A percentile compares a stretch with the other conserved stretches of the same genome.
phyloP scores from a whole-genome alignment of 2,797 vertebrate genomes.

The Lepidocolaptes lacrymiger region DNA sequence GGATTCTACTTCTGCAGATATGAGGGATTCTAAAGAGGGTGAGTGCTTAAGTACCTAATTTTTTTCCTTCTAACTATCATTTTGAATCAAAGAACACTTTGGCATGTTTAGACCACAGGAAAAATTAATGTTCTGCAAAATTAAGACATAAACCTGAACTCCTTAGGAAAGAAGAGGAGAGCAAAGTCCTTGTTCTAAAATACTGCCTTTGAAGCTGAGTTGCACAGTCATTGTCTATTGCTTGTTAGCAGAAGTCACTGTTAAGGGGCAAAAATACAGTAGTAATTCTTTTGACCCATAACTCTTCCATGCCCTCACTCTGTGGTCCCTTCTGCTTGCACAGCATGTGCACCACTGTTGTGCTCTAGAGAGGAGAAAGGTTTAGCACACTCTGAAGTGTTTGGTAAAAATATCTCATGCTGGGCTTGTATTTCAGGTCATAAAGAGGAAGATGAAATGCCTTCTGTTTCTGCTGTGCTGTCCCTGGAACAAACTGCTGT shows the following conservation, averaged over 20 bases:
- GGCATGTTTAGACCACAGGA: neutral
- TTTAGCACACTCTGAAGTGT: neutral
- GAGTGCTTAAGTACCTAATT: neutral
- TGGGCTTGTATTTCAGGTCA: constrained; percentile 74
- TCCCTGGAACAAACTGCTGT: constrained; percentile 77
- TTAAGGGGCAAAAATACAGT: neutral
- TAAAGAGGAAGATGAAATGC: constrained; percentile 84
- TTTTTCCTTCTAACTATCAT: neutral
- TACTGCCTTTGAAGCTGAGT: neutral
- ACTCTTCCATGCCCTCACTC: neutral
- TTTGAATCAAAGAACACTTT: neutral
- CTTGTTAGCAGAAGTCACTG: neutral
- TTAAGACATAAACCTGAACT: neutral
- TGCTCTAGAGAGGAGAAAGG: neutral
- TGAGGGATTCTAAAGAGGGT: constrained; percentile 92
- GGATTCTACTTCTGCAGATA: constrained; percentile 79
- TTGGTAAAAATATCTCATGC: neutral
- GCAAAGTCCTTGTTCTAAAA: neutral
- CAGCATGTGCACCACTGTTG: fast-evolving
- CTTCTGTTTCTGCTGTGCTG: constrained; percentile 72
- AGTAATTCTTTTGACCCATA: neutral
- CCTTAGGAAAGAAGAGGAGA: neutral
- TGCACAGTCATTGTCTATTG: neutral
- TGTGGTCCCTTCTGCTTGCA: neutral
- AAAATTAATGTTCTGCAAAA: neutral